These are phyloP conservation scores for Tangara arthus DNA, from an alignment of 2,797 vertebrate genomes.

Conservation along the genomic window DNA sequence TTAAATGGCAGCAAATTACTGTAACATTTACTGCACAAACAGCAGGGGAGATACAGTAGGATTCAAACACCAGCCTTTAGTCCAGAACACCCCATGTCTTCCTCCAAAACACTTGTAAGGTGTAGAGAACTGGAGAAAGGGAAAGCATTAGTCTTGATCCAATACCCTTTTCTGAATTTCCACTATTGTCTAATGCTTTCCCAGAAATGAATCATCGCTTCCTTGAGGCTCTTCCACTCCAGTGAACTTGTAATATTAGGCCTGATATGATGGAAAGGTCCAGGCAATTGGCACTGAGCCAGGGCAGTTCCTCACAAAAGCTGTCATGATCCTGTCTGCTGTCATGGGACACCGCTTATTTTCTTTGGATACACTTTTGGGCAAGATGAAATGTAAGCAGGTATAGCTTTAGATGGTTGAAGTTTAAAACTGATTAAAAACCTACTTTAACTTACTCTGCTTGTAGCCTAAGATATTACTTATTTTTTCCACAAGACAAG, in stretches of 20 bases:
- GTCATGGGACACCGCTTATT: neutral
- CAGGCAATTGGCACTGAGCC: neutral
- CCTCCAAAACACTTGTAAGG: neutral
- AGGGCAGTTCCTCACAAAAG: neutral
- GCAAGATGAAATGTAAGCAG: neutral
- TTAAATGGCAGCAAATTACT: neutral
- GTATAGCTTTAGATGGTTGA: neutral
- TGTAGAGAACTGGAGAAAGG: neutral
- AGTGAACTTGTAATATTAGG: neutral
- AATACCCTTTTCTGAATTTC: neutral
- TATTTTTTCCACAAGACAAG: neutral
- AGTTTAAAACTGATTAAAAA: neutral
- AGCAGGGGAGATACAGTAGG: neutral
- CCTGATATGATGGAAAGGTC: neutral
- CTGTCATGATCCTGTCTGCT: neutral
- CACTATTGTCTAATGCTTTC: neutral
- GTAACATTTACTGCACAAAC: neutral
- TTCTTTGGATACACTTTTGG: neutral
- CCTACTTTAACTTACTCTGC: neutral
- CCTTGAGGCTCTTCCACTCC: constrained; percentile 11
- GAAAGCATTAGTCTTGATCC: neutral
- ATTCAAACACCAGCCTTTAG: neutral
- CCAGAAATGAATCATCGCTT: neutral
- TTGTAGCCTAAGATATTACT: neutral
- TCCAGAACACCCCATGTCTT: neutral